phyloP scores from a whole-genome alignment of 2,797 vertebrate genomes.

The Octomys mimax region DNA sequence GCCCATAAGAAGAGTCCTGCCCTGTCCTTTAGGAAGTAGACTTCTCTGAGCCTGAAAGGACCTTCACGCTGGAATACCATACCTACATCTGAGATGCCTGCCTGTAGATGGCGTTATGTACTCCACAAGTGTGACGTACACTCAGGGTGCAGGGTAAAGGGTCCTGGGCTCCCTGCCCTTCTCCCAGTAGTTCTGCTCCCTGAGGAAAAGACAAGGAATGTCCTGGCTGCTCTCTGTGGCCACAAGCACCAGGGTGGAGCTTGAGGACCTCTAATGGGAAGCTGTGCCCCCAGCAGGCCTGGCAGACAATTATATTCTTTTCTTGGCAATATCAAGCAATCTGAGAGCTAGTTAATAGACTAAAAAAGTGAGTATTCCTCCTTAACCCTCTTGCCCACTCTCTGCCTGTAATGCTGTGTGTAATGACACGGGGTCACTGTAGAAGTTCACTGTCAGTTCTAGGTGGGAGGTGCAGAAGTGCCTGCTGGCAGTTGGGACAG shows the following conservation, averaged over 20 bases:
- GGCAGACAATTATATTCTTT: constrained; percentile 69
- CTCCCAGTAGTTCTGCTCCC: not conserved
- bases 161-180: not conserved
- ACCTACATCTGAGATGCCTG: constrained; percentile 64
- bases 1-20: not conserved
- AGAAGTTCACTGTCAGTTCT: not conserved
- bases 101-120: constrained; percentile 50
- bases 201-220: not conserved
- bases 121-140: constrained; percentile 67
- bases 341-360: constrained; percentile 69
- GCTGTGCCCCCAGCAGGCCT: constrained; percentile 65
- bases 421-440: not conserved
- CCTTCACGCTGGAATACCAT: constrained; percentile 77
- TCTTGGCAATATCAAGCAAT: constrained; percentile 61
- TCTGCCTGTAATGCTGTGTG: not conserved
- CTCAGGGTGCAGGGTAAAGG: not conserved
- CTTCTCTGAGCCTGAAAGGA: constrained; percentile 78
- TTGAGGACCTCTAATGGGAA: not conserved
- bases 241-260: not conserved
- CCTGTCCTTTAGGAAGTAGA: constrained; percentile 72
- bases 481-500: not conserved
- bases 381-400: not conserved
- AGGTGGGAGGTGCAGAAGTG: not conserved
- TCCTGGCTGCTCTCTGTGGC: not conserved
- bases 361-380: constrained; percentile 59